Evolutionary conservation across 2,797 vertebrate genomes (phyloP).

Genomic region (Crocodylus rhombifer): DNA sequence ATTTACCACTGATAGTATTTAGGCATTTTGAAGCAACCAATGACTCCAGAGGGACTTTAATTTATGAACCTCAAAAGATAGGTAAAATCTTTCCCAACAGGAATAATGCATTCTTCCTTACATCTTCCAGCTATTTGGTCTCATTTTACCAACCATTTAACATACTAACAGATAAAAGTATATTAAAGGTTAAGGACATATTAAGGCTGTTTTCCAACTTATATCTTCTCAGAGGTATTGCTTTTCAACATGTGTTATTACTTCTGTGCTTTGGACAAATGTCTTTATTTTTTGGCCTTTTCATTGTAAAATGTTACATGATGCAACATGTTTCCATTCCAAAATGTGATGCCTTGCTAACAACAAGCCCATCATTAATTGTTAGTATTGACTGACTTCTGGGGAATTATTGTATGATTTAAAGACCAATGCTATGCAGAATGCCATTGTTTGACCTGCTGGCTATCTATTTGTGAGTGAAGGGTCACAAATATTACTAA

Average conservation of each 20-base stretch:
- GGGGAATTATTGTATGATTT: conserved; percentile 40
- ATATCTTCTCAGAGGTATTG: neutral
- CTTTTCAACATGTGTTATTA: neutral
- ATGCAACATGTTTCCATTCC: neutral
- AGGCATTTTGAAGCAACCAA: neutral
- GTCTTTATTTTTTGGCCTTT: neutral
- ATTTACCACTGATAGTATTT: accelerated
- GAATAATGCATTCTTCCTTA: neutral
- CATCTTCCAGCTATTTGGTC: neutral
- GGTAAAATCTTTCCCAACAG: neutral
- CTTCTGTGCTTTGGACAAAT: neutral
- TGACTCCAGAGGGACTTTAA: neutral
- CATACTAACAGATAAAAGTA: neutral
- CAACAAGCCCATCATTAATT: neutral
- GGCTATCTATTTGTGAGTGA: conserved; percentile 48
- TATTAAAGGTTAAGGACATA: neutral
- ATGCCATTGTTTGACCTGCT: conserved; percentile 43
- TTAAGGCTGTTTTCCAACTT: neutral
- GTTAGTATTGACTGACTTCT: conserved; percentile 12
- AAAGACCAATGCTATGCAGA: neutral
- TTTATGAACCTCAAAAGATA: neutral
- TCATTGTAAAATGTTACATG: accelerated
- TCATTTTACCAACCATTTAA: neutral
- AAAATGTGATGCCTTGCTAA: neutral
- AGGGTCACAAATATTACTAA: conserved; percentile 45